These are phyloP conservation scores for Drosophila yooni DNA, from an alignment of 2,888 invertebrate species.

Conservation along the genomic window DNA sequence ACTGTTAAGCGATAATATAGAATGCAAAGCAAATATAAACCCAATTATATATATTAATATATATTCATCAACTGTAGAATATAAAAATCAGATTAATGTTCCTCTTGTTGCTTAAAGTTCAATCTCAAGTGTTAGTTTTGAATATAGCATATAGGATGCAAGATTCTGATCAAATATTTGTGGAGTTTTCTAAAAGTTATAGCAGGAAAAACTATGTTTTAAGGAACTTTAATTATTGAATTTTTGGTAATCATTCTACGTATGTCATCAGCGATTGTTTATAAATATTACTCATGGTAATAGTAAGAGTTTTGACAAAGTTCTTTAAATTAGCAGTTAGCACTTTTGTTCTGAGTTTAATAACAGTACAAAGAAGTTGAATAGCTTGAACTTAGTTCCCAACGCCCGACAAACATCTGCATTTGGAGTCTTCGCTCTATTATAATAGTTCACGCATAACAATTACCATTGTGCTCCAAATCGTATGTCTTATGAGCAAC, in stretches of 20 bases:
- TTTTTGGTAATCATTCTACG: neutral
- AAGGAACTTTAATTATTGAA: no score
- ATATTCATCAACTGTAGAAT: neutral
- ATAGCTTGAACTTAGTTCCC: neutral
- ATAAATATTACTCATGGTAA: neutral
- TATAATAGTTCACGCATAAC: neutral
- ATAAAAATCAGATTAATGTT: neutral
- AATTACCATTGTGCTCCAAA: constrained; percentile 21
- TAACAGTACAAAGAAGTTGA: neutral
- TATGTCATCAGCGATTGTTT: neutral
- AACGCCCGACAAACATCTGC: neutral
- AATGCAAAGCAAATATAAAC: neutral
- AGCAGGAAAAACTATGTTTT: no score
- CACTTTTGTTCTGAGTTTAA: neutral
- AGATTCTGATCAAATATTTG: neutral
- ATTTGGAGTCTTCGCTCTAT: constrained; percentile 8
- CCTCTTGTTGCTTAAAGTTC: neutral
- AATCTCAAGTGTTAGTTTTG: neutral
- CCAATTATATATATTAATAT: neutral
- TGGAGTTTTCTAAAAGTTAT: neutral
- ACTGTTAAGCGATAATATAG: neutral
- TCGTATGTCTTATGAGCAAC: constrained; percentile 48
- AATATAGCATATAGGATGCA: neutral
- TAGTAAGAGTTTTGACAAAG: neutral
- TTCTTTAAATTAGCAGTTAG: neutral